Conservation (phyloP, 2,797 vertebrate genomes). For the Acipenser transmontanus region DNA sequence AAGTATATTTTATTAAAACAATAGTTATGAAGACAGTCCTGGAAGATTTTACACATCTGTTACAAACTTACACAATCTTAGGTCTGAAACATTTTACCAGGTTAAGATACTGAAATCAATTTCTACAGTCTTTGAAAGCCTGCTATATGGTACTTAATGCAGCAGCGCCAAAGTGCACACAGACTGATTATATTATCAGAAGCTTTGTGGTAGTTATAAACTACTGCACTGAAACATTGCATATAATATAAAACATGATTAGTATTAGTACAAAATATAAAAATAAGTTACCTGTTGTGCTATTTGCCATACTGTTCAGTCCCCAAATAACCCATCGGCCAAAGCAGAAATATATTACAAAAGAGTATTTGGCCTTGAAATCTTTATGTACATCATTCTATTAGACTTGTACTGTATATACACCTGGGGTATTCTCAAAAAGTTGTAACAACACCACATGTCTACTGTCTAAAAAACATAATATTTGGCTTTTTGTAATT, state of each 20-base stretch:
- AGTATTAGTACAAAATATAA: conserved; percentile 13
- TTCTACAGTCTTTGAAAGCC: neutral
- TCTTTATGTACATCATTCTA: neutral
- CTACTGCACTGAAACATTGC: neutral
- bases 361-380: neutral
- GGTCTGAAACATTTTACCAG: neutral
- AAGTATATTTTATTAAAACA: conserved; percentile 18
- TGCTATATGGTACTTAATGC: neutral
- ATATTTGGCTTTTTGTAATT: too few species aligned
- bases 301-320: neutral
- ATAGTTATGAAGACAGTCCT: neutral
- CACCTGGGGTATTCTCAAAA: conserved; percentile 11
- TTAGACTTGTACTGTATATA: conserved; percentile 13
- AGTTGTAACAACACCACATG: too few species aligned
- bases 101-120: neutral
- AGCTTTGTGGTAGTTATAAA: neutral
- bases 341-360: conserved; percentile 8
- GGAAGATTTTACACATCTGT: conserved; percentile 16
- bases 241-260: neutral
- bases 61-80: conserved; percentile 43
- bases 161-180: neutral
- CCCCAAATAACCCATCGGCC: neutral
- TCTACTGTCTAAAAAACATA: too few species aligned
- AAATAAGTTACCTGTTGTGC: conserved; percentile 2
- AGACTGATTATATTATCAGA: neutral